Percentiles rank a stretch among this genome's conserved stretches.
Conservation (phyloP, 2,888 invertebrate species). For the Iphiclides podalirius region DNA sequence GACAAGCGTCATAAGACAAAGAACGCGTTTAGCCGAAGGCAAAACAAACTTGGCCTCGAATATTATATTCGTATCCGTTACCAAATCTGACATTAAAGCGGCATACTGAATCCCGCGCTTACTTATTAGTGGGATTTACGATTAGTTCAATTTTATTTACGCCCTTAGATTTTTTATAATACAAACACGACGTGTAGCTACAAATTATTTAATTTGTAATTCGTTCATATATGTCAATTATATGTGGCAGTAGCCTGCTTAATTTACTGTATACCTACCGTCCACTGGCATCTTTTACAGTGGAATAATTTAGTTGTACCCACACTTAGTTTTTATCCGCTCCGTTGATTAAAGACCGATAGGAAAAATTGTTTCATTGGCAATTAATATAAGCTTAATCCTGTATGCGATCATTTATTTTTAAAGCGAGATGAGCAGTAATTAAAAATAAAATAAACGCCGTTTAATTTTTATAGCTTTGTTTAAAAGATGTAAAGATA, state of each 20-base stretch:
- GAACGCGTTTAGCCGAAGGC: slow-evolving; percentile 8
- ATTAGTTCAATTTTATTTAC: slow-evolving; percentile 63
- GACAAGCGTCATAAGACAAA: slow-evolving; percentile 20
- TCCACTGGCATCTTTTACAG: slow-evolving; percentile 46
- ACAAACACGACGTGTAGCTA: slow-evolving; percentile 65
- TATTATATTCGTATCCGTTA: slow-evolving; percentile 64
- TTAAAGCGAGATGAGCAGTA: neutral
- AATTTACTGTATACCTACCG: slow-evolving; percentile 54
- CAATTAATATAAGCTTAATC: neutral
- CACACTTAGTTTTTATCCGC: slow-evolving; percentile 19
- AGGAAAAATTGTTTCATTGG: neutral
- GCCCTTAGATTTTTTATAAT: slow-evolving; percentile 58
- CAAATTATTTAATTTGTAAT: slow-evolving; percentile 74
- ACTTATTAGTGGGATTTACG: slow-evolving; percentile 71
- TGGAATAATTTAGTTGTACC: slow-evolving; percentile 46
- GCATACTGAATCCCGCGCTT: slow-evolving; percentile 57
- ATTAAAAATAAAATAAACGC: too few relatives aligned
- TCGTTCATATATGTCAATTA: slow-evolving; percentile 67
- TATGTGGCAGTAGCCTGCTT: slow-evolving; percentile 46
- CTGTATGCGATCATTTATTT: neutral
- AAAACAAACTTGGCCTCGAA: slow-evolving; percentile 40
- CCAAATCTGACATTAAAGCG: slow-evolving; percentile 70
- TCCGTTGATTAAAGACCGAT: slow-evolving; percentile 3
- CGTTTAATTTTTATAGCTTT: too few relatives aligned
- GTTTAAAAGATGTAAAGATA: too few relatives aligned